Percentiles rank a stretch among this genome's conserved stretches.
Conservation (phyloP, 2,797 vertebrate genomes). For the Thalassophryne amazonica region DNA sequence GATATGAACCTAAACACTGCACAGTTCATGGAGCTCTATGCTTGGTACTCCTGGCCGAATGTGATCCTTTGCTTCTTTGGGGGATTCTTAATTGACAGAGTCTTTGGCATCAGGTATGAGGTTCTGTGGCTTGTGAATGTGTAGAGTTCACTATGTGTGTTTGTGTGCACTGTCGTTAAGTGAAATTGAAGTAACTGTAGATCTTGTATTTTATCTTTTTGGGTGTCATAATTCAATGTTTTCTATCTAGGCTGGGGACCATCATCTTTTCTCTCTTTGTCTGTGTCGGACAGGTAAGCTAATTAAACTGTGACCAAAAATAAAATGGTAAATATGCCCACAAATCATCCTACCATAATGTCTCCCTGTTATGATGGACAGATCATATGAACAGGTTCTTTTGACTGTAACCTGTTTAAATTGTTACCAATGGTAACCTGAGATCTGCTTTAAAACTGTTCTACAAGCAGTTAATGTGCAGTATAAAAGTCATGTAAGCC, state of each 20-base stretch:
- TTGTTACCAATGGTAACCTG: no score
- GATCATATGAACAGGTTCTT: no score
- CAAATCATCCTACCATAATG: no score
- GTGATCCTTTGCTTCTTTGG: slow-evolving; percentile 96
- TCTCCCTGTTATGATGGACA: no score
- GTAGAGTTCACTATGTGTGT: background rate
- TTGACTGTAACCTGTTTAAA: no score
- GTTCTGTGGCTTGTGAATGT: fast-evolving
- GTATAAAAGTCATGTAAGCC: no score
- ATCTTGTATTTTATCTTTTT: background rate
- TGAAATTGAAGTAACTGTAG: slow-evolving; percentile 3
- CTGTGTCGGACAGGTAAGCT: slow-evolving; percentile 88
- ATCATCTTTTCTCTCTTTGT: slow-evolving; percentile 92
- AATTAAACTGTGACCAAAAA: no score
- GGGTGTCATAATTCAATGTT: background rate
- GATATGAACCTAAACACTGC: slow-evolving; percentile 90
- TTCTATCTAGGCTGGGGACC: slow-evolving; percentile 84
- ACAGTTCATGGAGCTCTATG: slow-evolving; percentile 92
- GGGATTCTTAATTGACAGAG: slow-evolving; percentile 91
- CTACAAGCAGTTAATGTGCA: no score
- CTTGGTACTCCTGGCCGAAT: slow-evolving; percentile 99
- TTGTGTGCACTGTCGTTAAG: background rate
- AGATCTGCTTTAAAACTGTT: no score
- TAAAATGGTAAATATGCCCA: no score
- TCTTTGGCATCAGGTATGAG: slow-evolving; percentile 93